Evolutionary conservation across 1,140 invertebrate species (phyloP).

Genomic region (Macrosteles quadrilineatus): DNA sequence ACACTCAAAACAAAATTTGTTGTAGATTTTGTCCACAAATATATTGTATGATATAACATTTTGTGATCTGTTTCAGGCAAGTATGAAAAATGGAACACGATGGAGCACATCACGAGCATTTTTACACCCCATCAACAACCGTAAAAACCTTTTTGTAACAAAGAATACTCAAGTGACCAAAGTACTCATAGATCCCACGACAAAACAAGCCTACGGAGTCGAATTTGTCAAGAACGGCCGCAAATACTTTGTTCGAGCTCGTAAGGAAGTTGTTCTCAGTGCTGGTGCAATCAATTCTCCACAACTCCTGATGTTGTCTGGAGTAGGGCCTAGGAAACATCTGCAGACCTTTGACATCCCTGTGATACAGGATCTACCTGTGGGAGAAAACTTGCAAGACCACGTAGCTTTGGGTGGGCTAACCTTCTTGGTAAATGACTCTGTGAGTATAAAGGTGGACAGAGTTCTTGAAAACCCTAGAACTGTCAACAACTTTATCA

Average conservation of each 20-base stretch:
- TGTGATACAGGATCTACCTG: constrained; percentile 68
- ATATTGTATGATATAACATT: no score
- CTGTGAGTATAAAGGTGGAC: constrained; percentile 43
- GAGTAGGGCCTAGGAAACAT: constrained; percentile 73
- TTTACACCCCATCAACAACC: constrained; percentile 62
- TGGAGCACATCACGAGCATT: constrained; percentile 75
- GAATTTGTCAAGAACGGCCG: constrained; percentile 57
- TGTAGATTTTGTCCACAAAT: no score
- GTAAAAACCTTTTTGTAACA: constrained; percentile 65
- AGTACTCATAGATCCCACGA: constrained; percentile 67
- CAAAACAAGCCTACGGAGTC: constrained; percentile 66
- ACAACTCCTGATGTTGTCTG: constrained; percentile 78
- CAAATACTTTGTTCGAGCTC: constrained; percentile 60
- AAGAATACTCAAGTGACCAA: constrained; percentile 66
- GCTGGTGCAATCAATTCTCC: constrained; percentile 75
- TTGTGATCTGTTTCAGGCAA: constrained; percentile 68
- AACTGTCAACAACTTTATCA: constrained; percentile 53
- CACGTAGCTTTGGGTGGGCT: constrained; percentile 71
- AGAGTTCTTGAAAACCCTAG: constrained; percentile 41
- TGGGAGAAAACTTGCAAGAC: constrained; percentile 78
- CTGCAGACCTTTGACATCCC: constrained; percentile 60
- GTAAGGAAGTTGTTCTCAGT: constrained; percentile 74
- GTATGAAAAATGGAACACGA: constrained; percentile 68
- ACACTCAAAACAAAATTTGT: no score
- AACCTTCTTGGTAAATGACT: constrained; percentile 63